Evolutionary conservation across 1,140 invertebrate species (phyloP).

Genomic region (Pararge aegeria): DNA sequence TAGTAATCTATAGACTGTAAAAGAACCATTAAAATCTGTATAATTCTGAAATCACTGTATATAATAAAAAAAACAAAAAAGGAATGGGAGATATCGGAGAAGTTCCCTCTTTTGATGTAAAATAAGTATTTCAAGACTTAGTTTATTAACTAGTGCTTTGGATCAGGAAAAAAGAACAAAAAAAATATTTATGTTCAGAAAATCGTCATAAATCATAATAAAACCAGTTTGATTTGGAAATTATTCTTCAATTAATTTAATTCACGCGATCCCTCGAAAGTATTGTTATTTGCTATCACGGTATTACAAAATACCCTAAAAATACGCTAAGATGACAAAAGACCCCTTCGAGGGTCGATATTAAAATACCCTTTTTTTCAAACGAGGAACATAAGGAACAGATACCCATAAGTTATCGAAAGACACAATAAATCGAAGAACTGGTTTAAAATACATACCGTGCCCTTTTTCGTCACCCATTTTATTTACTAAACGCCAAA

Average conservation of each 20-base stretch:
- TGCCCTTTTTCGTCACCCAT: background rate
- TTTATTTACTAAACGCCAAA: background rate
- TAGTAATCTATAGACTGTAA: too few species aligned
- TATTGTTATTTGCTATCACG: constrained; percentile 1
- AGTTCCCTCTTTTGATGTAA: too few species aligned
- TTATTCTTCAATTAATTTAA: background rate
- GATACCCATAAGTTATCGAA: background rate
- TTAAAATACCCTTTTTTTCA: constrained; percentile 1
- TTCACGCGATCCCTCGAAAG: background rate
- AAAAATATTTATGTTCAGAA: too few species aligned
- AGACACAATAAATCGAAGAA: constrained; percentile 3
- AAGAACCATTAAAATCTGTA: too few species aligned
- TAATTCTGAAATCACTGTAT: too few species aligned
- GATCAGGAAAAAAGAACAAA: too few species aligned
- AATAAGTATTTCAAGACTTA: too few species aligned
- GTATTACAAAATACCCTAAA: background rate
- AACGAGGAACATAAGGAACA: background rate
- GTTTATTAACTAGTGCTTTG: too few species aligned
- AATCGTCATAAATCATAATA: background rate
- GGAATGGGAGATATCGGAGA: too few species aligned
- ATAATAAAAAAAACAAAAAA: too few species aligned
- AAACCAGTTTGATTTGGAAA: background rate
- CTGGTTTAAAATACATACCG: background rate
- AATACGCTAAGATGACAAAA: constrained; percentile 1
- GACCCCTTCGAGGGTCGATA: background rate